These are phyloP conservation scores for Pluvianellus socialis DNA, from an alignment of 2,113 vertebrate species.

Conservation along the genomic window DNA sequence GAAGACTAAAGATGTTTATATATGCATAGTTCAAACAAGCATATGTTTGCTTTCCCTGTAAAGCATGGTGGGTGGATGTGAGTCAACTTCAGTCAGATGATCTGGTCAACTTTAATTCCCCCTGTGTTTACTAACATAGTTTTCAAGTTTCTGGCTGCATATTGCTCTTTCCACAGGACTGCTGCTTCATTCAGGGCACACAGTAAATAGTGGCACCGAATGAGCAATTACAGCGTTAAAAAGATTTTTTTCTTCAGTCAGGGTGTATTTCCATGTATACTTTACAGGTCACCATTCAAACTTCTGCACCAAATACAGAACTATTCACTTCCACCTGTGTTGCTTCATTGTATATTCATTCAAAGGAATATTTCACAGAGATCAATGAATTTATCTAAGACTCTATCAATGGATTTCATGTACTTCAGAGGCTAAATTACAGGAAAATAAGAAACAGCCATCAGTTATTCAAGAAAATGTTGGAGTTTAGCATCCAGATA, in stretches of 20 bases:
- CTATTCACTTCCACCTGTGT: not conserved
- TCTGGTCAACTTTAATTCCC: conserved; percentile 47
- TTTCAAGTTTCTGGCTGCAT: conserved; percentile 1
- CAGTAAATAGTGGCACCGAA: not conserved
- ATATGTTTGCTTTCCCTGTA: conserved; percentile 37
- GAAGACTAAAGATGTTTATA: conserved; percentile 1
- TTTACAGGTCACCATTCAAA: not conserved
- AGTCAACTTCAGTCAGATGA: conserved; percentile 45
- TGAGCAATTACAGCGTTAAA: not conserved
- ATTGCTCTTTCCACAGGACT: conserved; percentile 21
- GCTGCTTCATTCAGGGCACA: not conserved
- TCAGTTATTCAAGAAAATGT: not conserved
- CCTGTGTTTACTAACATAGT: conserved; percentile 24
- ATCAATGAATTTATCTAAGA: not conserved
- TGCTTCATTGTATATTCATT: not conserved
- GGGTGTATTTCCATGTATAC: not conserved
- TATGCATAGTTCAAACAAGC: conserved; percentile 31
- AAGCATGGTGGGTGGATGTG: conserved; percentile 32
- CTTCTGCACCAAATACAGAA: not conserved
- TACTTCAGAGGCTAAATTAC: not conserved
- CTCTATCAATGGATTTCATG: not conserved
- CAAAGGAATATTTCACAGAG: not conserved
- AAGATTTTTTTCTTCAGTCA: not conserved
- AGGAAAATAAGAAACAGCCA: not conserved
- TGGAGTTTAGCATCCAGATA: not conserved